phyloP scores from a whole-genome alignment of 92 coral and sea anemone genomes.

The Epizoanthus scotinus region DNA sequence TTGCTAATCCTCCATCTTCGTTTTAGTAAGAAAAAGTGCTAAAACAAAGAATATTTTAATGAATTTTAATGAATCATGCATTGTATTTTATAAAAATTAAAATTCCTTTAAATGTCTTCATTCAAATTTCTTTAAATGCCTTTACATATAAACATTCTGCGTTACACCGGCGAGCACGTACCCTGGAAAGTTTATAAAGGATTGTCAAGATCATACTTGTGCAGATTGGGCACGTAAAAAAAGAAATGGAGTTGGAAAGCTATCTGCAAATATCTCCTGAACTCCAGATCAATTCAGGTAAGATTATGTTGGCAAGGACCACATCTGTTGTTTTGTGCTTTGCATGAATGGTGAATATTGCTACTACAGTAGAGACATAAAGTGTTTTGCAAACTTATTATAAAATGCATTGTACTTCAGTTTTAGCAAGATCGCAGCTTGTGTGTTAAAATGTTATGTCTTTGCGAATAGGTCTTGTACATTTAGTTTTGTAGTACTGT shows the following conservation, averaged over 20 bases:
- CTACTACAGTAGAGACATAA: not conserved
- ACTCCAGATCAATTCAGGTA: not conserved
- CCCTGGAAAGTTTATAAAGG: not conserved
- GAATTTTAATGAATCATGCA: not conserved
- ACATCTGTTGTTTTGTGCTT: not conserved
- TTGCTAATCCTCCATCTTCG: too few relatives aligned
- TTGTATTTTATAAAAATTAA: not conserved
- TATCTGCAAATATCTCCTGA: not conserved
- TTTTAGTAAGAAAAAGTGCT: not conserved
- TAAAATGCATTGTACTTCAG: not conserved
- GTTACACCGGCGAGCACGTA: not conserved
- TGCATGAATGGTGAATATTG: not conserved
- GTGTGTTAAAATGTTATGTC: not conserved
- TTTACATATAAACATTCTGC: not conserved
- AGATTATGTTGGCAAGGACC: not conserved
- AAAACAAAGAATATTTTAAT: conserved; percentile 4
- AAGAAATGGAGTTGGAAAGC: not conserved
- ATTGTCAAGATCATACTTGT: not conserved
- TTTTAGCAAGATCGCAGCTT: not conserved
- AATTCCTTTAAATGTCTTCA: not conserved
- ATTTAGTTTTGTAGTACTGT: too few relatives aligned
- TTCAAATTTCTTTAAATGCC: conserved; percentile 5
- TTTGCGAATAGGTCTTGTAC: too few relatives aligned
- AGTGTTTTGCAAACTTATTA: not conserved
- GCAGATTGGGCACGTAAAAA: not conserved